These are phyloP conservation scores for Platypus cylindrus DNA, from an alignment of 2,888 invertebrate genomes.

Conservation along the genomic window DNA sequence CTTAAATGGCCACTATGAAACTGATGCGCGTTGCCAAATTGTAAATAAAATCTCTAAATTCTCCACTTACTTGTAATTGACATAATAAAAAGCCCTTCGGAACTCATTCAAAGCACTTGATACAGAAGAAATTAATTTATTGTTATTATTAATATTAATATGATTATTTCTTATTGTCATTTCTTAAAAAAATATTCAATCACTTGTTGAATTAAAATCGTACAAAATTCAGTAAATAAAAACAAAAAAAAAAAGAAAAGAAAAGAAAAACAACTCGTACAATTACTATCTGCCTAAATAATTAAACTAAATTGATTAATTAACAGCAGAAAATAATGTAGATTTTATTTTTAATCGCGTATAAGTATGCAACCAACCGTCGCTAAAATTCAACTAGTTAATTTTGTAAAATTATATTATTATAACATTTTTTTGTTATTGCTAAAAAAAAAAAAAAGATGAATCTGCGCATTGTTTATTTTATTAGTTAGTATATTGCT, in stretches of 20 bases:
- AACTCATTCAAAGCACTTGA: conserved; percentile 39
- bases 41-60: too few species aligned
- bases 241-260: conserved; percentile 5
- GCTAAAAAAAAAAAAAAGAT: too few species aligned
- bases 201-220: too few species aligned
- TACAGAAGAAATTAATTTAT: conserved; percentile 26
- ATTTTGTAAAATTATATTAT: too few species aligned
- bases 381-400: conserved; percentile 11
- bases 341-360: conserved; percentile 8
- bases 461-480: too few species aligned
- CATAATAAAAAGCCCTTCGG: conserved; percentile 37
- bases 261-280: conserved; percentile 19
- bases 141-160: conserved; percentile 28
- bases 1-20: too few species aligned
- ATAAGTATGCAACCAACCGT: conserved; percentile 4
- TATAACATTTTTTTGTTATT: too few species aligned
- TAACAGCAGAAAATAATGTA: conserved; percentile 25
- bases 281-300: conserved; percentile 20
- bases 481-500: too few species aligned
- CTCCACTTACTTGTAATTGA: conserved; percentile 42
- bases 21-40: too few species aligned
- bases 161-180: too few species aligned
- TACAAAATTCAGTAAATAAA: background rate
- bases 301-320: conserved; percentile 4
- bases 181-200: too few species aligned